Evolutionary conservation across 2,797 vertebrate genomes (phyloP), one percentile per base, ranked within the genome.

Genomic region (Lithobates sylvaticus): DNA sequence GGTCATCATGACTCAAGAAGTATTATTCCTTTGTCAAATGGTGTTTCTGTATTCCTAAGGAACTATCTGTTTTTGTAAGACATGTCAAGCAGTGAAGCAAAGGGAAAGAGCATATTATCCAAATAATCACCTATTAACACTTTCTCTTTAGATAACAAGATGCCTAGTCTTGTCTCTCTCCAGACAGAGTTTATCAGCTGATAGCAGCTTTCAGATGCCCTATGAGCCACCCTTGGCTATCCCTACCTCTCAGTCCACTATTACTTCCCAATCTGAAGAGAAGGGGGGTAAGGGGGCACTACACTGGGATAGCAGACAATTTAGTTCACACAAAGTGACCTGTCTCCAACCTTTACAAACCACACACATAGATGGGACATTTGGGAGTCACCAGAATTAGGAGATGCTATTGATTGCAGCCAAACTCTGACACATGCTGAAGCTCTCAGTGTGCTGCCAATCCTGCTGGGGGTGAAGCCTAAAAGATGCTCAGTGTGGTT

Each of bases 81-180:
- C 78, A 79, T 64, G 18, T 78, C 27, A 61, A 81, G 39, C 64
- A 75, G 50, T 67, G 21, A 47, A 10, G 44, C 32, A 12, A 47
- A 0, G n/a, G 78, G 74, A 47, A 83, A 68, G 80, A 3, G 70
- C 72, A 75, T 72, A 58, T 83, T 12, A 85, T 27, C 88, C 86
- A n/a, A 84, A 89, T 91, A 89, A 91, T 92, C 91, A 90, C 79
- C 73, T 85, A 70, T 61, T 7, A 76, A 81, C 76, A 26, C 87
- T 83, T 75, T 87, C 78, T 67, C 47, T 77, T 54, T 74, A 58
- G 91, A 91, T 91, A 92, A 92, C 86, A 80, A 64, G 76, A 87
- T 84, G 86, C 75, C 47, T 21, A 76, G 32, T n/a, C 86, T 80
- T 36, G 87, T 76, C 58, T 74, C 76, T 78, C 44, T 76, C 74